phyloP scores from a whole-genome alignment of 2,888 invertebrate genomes.

The Drosophila mimetica region DNA sequence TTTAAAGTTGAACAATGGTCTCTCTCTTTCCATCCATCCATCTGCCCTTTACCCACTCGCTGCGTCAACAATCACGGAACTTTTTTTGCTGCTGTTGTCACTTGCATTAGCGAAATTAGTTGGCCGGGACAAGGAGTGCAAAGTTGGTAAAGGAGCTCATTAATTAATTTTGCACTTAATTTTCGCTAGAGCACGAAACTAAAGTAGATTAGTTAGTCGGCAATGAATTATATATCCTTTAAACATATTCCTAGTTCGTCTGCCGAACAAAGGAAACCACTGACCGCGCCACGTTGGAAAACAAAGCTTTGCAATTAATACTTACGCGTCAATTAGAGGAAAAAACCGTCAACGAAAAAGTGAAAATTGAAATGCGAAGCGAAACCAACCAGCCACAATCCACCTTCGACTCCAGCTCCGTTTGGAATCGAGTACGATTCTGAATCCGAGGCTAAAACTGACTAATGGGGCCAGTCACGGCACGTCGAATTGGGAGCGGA shows the following conservation, averaged over 20 bases:
- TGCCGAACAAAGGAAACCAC: conserved; percentile 28
- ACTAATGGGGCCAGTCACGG: conserved; percentile 69
- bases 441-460: conserved; percentile 47
- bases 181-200: conserved; percentile 30
- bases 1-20: conserved; percentile 69
- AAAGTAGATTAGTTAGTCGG: conserved; percentile 40
- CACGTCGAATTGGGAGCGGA: conserved; percentile 27
- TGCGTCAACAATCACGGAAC: conserved; percentile 60
- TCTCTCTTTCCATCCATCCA: not conserved
- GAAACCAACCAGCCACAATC: conserved; percentile 35
- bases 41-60: conserved; percentile 1
- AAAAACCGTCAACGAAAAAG: conserved; percentile 60
- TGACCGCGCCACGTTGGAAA: conserved; percentile 63
- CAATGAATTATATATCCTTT: conserved; percentile 17
- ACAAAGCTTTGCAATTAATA: conserved; percentile 79
- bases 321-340: conserved; percentile 77
- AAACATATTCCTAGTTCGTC: not conserved
- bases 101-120: conserved; percentile 76
- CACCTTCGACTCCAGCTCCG: conserved; percentile 9
- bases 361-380: conserved; percentile 71
- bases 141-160: conserved; percentile 40
- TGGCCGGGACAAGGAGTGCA: conserved; percentile 12
- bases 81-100: conserved; percentile 55
- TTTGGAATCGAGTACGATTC: conserved; percentile 19
- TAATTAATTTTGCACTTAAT: conserved; percentile 75